Base-by-base conservation (phyloP, 1,140 invertebrate species). In the Colletes latitarsis region DNA sequence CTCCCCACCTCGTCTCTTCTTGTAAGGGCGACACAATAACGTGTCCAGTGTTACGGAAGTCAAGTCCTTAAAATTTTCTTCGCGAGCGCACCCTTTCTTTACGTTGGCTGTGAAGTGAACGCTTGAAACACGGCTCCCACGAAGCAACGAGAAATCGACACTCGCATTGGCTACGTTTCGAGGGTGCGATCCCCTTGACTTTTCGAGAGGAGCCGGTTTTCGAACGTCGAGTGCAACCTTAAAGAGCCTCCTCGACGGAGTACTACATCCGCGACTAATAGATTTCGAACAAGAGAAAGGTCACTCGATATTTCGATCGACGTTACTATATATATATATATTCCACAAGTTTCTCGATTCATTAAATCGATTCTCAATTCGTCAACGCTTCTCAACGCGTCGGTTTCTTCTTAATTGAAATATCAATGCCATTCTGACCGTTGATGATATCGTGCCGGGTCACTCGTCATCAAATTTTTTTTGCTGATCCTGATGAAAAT, bases 21-120 rank as follows among this genome's bases (percentile, higher is more conserved):
- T 67, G 4, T 62, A 17, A 12, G 55, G 19, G 19, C 8, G 52
- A 67, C 46, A 77, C 60, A 64, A 64, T 74, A 83, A 78, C 53
- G 71, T 49, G 83, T 77, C 75, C 80, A 71, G 41, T 64, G 74
- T 82, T 77, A 63, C 80, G 74, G 21, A 70, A 78, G 63, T 71
- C 66, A 58, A 80, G 83, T 58, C 68, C 85, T 85, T 67, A 69
- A 80, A 74, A 87, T 86, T 83, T 87, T 87, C 84, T 86, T 87
- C 39, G 76, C 81, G 85, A 87, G 39, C 77, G 84, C 62, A 83
- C 84, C 84, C 75, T 87, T 87, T 87, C 84, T 87, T 77, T 60
- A 52, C 62, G 52, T 43, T 30, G 60, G 41, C 72, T 79, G 82
- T 80, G 41, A 83, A 87, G 74, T 73, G 77, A 87, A 77, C 81